These are phyloP conservation scores for Amiota mariae DNA, from an alignment of 2,888 invertebrate species.

Conservation along the genomic window DNA sequence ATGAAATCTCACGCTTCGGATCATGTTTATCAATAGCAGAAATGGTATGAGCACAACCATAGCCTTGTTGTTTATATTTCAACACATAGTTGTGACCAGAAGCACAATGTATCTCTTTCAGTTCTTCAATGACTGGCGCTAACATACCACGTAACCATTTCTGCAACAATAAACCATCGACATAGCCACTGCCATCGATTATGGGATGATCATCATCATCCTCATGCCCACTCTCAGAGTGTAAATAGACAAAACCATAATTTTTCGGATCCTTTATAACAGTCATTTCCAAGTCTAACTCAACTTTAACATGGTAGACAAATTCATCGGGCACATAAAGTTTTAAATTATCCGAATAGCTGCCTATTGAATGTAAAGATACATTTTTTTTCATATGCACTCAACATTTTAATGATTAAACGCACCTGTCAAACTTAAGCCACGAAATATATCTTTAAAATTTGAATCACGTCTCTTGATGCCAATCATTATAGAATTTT, in stretches of 20 bases:
- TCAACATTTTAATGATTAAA: neutral
- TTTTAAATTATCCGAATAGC: constrained; percentile 51
- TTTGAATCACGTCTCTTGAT: constrained; percentile 36
- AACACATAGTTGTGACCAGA: constrained; percentile 39
- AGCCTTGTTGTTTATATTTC: constrained; percentile 41
- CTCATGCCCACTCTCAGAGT: neutral
- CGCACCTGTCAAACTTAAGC: constrained; percentile 37
- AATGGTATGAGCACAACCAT: constrained; percentile 59
- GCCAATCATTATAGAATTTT: constrained; percentile 41
- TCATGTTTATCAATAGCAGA: constrained; percentile 40
- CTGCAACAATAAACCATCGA: constrained; percentile 53
- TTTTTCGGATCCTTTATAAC: constrained; percentile 21
- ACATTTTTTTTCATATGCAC: constrained; percentile 28
- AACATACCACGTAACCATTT: constrained; percentile 53
- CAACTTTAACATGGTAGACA: constrained; percentile 53
- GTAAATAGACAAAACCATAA: constrained; percentile 39
- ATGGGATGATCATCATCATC: constrained; percentile 8
- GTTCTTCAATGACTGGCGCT: constrained; percentile 32
- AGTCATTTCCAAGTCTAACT: constrained; percentile 34
- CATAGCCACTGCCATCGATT: constrained; percentile 22
- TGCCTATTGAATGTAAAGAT: constrained; percentile 38
- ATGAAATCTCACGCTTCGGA: constrained; percentile 43
- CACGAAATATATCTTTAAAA: constrained; percentile 40
- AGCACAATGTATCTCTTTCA: constrained; percentile 35
- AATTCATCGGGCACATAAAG: constrained; percentile 58